phyloP scores from a whole-genome alignment of 1,140 invertebrate genomes.

The Caerostris extrusa region DNA sequence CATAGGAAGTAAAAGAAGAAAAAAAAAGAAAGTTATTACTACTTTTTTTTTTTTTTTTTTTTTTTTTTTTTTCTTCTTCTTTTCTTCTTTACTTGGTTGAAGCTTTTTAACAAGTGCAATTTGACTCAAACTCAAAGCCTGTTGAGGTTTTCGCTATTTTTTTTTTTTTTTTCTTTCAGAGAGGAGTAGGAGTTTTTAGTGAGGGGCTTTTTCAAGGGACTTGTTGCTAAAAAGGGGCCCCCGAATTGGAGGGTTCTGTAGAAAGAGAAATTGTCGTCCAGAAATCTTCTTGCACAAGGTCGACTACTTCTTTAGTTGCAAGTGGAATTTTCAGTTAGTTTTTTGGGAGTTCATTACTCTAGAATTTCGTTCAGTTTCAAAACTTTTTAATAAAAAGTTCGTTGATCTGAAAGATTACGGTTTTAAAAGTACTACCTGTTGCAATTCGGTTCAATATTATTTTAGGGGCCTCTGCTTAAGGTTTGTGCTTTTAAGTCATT shows the following conservation, averaged over 20 bases:
- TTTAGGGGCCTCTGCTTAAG: neutral
- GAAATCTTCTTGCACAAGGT: neutral
- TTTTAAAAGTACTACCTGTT: neutral
- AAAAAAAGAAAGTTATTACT: constrained; percentile 18
- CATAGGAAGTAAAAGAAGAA: constrained; percentile 29
- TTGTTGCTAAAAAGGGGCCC: constrained; percentile 55
- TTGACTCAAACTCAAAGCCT: neutral
- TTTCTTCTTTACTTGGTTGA: neutral
- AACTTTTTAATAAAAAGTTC: constrained; percentile 30
- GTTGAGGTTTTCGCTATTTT: neutral
- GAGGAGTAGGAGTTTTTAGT: neutral
- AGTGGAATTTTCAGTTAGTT: neutral
- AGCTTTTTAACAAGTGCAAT: constrained; percentile 3
- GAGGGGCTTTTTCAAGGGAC: neutral
- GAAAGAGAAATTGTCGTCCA: neutral
- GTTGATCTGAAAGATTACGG: neutral
- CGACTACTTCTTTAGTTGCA: neutral
- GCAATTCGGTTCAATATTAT: neutral
- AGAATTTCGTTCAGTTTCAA: constrained; percentile 31
- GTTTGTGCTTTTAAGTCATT: neutral
- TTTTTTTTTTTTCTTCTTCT: neutral
- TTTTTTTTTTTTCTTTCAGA: neutral
- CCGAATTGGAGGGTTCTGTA: neutral
- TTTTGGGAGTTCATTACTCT: constrained; percentile 5
- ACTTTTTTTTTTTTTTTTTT: neutral